phyloP scores from a whole-genome alignment of 1,140 invertebrate species.

The Nephila pilipes region DNA sequence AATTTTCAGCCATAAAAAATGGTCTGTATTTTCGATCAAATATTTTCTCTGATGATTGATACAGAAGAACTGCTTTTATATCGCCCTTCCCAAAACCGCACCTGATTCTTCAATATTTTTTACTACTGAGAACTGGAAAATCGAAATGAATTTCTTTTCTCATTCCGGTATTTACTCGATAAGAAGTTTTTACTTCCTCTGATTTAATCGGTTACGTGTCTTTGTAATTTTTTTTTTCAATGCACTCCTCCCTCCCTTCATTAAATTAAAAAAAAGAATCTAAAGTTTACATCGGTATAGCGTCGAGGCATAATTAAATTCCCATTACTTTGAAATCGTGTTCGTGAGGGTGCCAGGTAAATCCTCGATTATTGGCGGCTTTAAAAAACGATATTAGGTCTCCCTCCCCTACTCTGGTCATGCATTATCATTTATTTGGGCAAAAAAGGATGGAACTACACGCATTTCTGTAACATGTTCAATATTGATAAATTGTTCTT shows the following conservation, averaged over 20 bases:
- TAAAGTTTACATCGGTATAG: not conserved
- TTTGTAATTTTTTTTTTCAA: not conserved
- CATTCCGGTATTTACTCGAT: not conserved
- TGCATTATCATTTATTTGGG: not conserved
- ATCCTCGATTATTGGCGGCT: slow-evolving; percentile 1
- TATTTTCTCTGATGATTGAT: not conserved
- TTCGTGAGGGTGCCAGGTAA: not conserved
- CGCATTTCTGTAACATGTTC: not conserved
- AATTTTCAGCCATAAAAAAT: not conserved
- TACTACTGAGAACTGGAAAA: not conserved
- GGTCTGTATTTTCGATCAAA: not conserved
- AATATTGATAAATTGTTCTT: not conserved
- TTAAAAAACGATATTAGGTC: slow-evolving; percentile 7
- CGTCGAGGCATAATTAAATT: slow-evolving; percentile 59
- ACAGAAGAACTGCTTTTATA: not conserved
- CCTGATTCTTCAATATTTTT: slow-evolving; percentile 12
- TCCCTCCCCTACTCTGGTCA: not conserved
- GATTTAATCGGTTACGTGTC: not conserved
- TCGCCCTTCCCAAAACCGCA: not conserved
- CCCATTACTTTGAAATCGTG: slow-evolving; percentile 41
- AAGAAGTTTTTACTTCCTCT: not conserved
- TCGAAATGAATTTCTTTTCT: slow-evolving; percentile 12
- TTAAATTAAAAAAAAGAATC: not conserved
- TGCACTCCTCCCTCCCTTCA: not conserved
- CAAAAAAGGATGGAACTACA: not conserved